These are phyloP conservation scores for Poliocrania exsul DNA, from an alignment of 2,797 vertebrate genomes.

Conservation along the genomic window DNA sequence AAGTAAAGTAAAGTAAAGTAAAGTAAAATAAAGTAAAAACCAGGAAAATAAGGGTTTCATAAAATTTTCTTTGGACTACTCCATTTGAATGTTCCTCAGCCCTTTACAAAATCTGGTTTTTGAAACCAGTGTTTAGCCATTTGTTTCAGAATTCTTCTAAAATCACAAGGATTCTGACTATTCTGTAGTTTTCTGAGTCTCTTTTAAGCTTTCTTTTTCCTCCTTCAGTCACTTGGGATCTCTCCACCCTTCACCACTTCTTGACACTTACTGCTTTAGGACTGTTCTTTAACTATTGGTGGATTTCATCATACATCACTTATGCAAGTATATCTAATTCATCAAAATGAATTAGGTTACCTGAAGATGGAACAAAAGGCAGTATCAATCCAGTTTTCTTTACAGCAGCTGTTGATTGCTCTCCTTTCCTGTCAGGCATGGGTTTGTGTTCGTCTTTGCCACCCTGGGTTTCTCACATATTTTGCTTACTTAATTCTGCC, in stretches of 20 bases:
- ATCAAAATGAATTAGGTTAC: background rate
- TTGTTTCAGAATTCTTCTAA: background rate
- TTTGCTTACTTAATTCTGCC: background rate
- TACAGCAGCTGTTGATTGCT: background rate
- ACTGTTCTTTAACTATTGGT: background rate
- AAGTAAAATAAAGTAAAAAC: background rate
- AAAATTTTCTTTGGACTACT: background rate
- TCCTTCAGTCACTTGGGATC: background rate
- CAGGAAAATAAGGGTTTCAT: background rate
- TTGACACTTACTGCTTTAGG: background rate
- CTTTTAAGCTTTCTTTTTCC: background rate
- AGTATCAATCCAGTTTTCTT: background rate
- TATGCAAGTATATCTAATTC: background rate
- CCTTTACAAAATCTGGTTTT: background rate
- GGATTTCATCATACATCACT: background rate
- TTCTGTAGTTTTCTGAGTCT: background rate
- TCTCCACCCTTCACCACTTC: background rate
- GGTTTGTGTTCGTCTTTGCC: background rate
- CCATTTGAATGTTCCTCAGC: background rate
- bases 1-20: background rate
- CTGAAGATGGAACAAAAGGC: background rate
- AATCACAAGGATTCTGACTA: background rate
- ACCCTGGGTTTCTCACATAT: background rate
- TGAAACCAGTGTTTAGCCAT: background rate
- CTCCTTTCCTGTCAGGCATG: background rate